Evolutionary conservation across 1,140 invertebrate genomes (phyloP).

Genomic region (Magallana angulata): DNA sequence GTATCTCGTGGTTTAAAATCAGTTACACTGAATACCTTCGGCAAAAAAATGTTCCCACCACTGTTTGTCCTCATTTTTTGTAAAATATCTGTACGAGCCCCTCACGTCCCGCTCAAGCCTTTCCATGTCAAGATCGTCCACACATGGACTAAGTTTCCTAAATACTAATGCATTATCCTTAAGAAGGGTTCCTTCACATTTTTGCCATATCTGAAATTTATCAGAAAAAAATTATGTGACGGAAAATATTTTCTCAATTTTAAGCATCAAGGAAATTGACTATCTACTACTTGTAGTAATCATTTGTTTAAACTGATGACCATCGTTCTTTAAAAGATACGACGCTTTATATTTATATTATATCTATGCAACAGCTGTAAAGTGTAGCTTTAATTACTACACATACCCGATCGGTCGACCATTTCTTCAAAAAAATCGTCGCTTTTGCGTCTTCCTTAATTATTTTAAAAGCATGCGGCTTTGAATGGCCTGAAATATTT

Average conservation of each 20-base stretch:
- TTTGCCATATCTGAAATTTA: constrained; percentile 8
- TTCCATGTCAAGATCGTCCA: background rate
- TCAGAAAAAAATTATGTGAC: background rate
- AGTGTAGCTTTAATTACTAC: too few species aligned
- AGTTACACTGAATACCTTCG: background rate
- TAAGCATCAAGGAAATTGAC: too few species aligned
- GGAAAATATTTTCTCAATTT: too few species aligned
- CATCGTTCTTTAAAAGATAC: too few species aligned
- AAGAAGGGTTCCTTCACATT: background rate
- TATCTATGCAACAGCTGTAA: too few species aligned
- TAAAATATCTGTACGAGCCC: background rate
- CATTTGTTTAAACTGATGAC: too few species aligned
- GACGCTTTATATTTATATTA: too few species aligned
- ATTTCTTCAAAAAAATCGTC: background rate
- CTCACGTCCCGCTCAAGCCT: background rate
- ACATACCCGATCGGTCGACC: too few species aligned
- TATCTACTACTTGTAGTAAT: too few species aligned
- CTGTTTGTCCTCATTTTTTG: background rate
- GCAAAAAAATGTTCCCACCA: background rate
- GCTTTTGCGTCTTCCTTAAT: background rate
- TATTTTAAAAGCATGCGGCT: background rate
- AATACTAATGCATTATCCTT: background rate
- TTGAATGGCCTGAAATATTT: constrained; percentile 4
- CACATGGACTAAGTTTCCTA: background rate
- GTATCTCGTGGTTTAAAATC: background rate